phyloP scores from a whole-genome alignment of 2,888 invertebrate genomes.

The Agrotis ipsilon region DNA sequence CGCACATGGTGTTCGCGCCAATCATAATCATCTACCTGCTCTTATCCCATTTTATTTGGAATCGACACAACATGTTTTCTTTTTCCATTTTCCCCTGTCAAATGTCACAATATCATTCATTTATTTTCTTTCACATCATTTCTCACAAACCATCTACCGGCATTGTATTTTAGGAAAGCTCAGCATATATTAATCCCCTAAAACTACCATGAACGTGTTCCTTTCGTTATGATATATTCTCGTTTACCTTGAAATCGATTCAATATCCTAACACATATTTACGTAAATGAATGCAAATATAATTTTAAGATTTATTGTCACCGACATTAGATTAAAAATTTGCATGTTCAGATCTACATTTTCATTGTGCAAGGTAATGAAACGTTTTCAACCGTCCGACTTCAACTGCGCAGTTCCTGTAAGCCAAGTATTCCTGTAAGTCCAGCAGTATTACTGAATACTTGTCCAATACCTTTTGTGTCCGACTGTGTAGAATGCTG shows the following conservation, averaged over 20 bases:
- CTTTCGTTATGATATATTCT: neutral
- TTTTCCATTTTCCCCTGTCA: too few species aligned
- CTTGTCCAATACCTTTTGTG: constrained; percentile 44
- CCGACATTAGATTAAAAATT: neutral
- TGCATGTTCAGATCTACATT: constrained; percentile 15
- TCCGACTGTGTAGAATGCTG: constrained; percentile 19
- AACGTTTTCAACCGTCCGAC: neutral
- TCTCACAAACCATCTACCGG: too few species aligned
- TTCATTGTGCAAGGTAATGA: neutral
- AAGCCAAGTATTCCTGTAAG: too few species aligned
- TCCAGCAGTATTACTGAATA: constrained; percentile 36
- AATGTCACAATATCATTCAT: too few species aligned
- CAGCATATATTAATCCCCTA: too few species aligned
- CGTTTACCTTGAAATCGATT: neutral
- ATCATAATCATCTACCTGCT: too few species aligned
- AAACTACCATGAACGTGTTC: too few species aligned
- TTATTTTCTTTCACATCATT: too few species aligned
- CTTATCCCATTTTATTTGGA: too few species aligned
- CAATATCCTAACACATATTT: neutral
- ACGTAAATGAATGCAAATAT: neutral
- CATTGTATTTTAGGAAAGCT: too few species aligned
- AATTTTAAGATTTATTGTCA: neutral
- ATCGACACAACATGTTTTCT: too few species aligned
- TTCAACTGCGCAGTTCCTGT: constrained; percentile 12
- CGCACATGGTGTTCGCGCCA: too few species aligned